Evolutionary conservation across 1,140 invertebrate genomes (phyloP).

Genomic region (Drosophila cardini): DNA sequence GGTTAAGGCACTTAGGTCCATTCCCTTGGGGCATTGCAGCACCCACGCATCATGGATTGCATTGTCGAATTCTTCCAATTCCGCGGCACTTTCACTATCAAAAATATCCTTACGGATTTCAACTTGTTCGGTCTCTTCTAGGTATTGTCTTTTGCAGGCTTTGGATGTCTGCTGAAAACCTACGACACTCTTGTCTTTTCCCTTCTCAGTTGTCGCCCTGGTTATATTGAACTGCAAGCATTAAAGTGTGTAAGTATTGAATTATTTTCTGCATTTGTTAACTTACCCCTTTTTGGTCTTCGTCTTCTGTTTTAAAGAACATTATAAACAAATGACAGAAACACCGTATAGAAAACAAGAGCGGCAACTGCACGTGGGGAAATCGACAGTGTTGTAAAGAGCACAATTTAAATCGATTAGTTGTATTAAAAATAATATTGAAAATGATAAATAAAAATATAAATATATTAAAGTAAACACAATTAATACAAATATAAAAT

Average conservation of each 20-base stretch:
- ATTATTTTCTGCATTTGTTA: neutral
- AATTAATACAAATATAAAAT: too few species aligned
- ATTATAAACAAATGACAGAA: neutral
- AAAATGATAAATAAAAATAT: neutral
- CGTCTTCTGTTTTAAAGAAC: neutral
- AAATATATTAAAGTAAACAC: neutral
- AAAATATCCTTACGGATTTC: conserved; percentile 6
- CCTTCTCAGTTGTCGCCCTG: neutral
- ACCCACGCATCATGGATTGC: conserved; percentile 63
- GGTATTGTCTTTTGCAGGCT: conserved; percentile 27
- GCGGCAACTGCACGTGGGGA: conserved; percentile 10
- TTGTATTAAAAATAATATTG: neutral
- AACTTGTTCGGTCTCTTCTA: conserved; percentile 33
- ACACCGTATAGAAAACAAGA: neutral
- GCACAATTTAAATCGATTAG: neutral
- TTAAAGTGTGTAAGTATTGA: neutral
- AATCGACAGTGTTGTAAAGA: conserved; percentile 2
- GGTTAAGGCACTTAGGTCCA: conserved; percentile 21
- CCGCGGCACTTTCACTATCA: conserved; percentile 12
- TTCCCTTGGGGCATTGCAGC: conserved; percentile 58
- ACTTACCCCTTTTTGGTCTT: conserved; percentile 15
- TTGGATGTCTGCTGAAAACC: conserved; percentile 10
- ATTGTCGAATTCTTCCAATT: conserved; percentile 36
- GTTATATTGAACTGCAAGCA: neutral
- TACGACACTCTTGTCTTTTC: conserved; percentile 3